Conservation (phyloP, 2,113 vertebrate species). For the Psittacula cyanocephala region DNA sequence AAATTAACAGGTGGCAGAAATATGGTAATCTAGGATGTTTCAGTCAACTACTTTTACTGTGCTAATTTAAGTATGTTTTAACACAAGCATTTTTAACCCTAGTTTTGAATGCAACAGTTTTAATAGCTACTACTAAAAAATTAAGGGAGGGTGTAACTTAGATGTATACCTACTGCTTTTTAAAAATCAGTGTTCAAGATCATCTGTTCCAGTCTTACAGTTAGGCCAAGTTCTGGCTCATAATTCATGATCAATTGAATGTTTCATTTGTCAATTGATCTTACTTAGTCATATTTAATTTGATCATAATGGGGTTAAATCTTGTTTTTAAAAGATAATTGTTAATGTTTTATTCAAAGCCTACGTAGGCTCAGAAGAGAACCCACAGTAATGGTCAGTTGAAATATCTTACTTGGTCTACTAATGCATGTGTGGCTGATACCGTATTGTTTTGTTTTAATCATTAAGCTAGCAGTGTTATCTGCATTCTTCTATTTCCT, state of each 20-base stretch:
- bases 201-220: conserved; percentile 27
- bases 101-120: conserved; percentile 9
- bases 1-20: background rate
- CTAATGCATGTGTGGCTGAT: conserved; percentile 79
- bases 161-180: background rate
- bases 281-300: conserved; percentile 46
- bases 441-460: conserved; percentile 63
- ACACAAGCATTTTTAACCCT: background rate
- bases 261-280: conserved; percentile 70
- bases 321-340: conserved; percentile 71
- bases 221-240: conserved; percentile 55
- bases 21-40: background rate
- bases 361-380: conserved; percentile 90
- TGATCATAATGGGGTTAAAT: conserved; percentile 75
- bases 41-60: conserved; percentile 50
- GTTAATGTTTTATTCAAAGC: conserved; percentile 87
- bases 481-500: conserved; percentile 72
- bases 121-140: background rate
- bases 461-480: conserved; percentile 70
- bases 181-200: background rate
- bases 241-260: conserved; percentile 64
- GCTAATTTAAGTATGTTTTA: background rate
- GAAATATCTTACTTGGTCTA: conserved; percentile 80
- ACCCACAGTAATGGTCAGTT: conserved; percentile 92
- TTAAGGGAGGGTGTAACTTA: background rate